Conservation (phyloP, 2,888 invertebrate genomes). For the Hylaea fasciaria region DNA sequence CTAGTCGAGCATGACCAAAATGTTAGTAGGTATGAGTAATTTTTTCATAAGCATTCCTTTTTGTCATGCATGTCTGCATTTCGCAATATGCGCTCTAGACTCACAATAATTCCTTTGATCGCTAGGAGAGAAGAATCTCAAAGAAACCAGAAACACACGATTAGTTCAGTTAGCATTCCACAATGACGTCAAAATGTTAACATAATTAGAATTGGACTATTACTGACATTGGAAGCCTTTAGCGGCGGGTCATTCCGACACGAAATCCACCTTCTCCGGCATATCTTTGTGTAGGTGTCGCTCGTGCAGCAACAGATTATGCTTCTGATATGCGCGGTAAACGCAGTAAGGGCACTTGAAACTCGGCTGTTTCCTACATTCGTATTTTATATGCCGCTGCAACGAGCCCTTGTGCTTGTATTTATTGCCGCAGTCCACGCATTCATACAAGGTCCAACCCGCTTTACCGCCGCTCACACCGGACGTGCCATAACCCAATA, state of each 20-base stretch:
- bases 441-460: constrained; percentile 84
- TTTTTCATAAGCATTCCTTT: neutral
- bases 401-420: constrained; percentile 93
- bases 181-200: constrained; percentile 36
- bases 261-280: constrained; percentile 83
- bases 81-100: no score
- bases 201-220: constrained; percentile 40
- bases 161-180: constrained; percentile 35
- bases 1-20: constrained; percentile 15
- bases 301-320: constrained; percentile 84
- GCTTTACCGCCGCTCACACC: constrained; percentile 77
- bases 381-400: constrained; percentile 90
- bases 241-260: constrained; percentile 78
- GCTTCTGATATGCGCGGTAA: constrained; percentile 88
- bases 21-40: constrained; percentile 15
- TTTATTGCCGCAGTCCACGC: constrained; percentile 91
- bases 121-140: neutral
- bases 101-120: neutral
- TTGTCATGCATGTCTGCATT: neutral
- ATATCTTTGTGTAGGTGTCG: constrained; percentile 82
- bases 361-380: constrained; percentile 89
- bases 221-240: constrained; percentile 72
- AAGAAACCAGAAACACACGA: neutral
- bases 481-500: constrained; percentile 80
- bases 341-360: constrained; percentile 89